Evolutionary conservation across 2,797 vertebrate species (phyloP), one percentile per base, ranked within the genome.

Genomic region (Chloroceryle amazona): DNA sequence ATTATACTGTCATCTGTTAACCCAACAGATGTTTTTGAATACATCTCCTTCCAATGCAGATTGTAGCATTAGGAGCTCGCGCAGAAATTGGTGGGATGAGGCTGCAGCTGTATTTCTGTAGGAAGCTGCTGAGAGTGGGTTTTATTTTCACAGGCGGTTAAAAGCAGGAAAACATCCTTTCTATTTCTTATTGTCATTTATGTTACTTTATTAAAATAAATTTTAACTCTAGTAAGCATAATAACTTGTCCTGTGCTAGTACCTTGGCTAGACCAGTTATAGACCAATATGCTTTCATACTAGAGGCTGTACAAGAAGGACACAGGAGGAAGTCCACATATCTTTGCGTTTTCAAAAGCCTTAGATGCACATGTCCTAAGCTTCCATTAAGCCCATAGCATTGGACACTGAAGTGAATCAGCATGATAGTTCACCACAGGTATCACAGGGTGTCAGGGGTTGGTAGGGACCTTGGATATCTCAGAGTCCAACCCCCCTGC

Each of bases 311-410:
- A 47, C 29, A 62, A 52, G 35, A 62, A 55, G 35, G 11, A n/a
- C 25, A 1, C 2, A 25, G 23, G 14, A 86, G 25, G 9, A 70
- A 54, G 6, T 16, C 51, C 57, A 47, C 21, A 18, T 20, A 37
- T 13, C 25, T 73, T 51, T 35, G 12, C 31, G 42, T 88, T 90
- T 88, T 51, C 41, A 60, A 22, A 71, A 47, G 31, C 23, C 15
- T 42, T 61, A 35, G 16, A 8, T 51, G 28, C 10, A 0, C 33
- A 23, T 67, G 2, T 55, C 39, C 31, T 37, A 76, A 60, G 19
- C 46, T 83, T 49, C 20, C 1, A 6, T 49, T 62, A 35, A 57
- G 80, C 26, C 12, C 44, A 19, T 49, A 0, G 0, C 29, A 25
- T 17, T 26, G 9, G 67, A 51, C 29, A 82, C 5, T 31, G 68